Percentiles rank a stretch among this genome's conserved stretches.
These are phyloP conservation scores for Apodemus speciosus DNA, from an alignment of 2,113 vertebrate genomes.

Conservation along the genomic window DNA sequence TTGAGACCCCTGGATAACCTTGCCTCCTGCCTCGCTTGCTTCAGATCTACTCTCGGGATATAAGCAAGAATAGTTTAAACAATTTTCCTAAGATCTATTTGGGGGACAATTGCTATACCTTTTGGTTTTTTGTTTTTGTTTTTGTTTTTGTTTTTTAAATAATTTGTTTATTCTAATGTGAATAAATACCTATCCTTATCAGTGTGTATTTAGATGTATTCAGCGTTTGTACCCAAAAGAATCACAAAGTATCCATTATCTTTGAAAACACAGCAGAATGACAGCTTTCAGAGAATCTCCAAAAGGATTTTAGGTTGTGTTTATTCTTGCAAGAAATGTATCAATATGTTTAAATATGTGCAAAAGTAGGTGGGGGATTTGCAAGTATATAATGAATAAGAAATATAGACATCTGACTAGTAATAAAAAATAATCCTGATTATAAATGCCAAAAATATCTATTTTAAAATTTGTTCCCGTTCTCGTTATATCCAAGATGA, in stretches of 20 bases:
- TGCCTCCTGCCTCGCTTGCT: neutral
- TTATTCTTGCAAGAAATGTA: neutral
- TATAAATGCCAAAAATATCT: constrained; percentile 15
- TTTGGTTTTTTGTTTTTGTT: neutral
- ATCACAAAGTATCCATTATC: neutral
- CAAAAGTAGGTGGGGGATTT: neutral
- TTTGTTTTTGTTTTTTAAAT: neutral
- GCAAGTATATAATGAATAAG: neutral
- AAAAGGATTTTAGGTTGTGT: neutral
- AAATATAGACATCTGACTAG: neutral
- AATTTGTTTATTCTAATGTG: neutral
- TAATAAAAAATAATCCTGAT: constrained; percentile 7
- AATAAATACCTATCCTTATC: neutral
- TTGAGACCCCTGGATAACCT: constrained; percentile 60
- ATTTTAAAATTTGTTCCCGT: constrained; percentile 40
- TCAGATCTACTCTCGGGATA: neutral
- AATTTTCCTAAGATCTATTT: neutral
- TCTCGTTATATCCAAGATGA: neutral
- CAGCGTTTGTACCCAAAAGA: neutral
- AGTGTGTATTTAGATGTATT: neutral
- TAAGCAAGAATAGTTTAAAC: constrained; percentile 11
- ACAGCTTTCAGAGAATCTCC: neutral
- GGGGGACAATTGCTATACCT: neutral
- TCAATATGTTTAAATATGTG: neutral
- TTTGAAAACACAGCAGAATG: neutral